Base-by-base conservation (phyloP, 2,113 vertebrate species). In the Dicentrarchus labrax region DNA sequence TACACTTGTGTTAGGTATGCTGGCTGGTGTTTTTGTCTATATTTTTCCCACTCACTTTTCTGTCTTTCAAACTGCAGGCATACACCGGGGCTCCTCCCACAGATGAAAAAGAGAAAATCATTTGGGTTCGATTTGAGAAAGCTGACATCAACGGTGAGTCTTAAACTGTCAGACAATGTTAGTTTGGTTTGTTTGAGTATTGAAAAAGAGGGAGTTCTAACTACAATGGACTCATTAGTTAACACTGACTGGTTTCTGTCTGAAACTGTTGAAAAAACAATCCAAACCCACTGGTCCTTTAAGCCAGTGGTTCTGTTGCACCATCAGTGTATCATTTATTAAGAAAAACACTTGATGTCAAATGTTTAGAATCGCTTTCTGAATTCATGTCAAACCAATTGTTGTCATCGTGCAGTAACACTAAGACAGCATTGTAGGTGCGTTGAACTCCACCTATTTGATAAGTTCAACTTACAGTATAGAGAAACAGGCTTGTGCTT, bases 71-170 rank as follows among this genome's bases (percentile, higher is more conserved):
- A 24, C 60, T 78, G 0, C 86, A 99, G 98, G 98, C 98, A 12
- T 99, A 99, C 62, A 97, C 97, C 50, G 97, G 97, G 30, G 96
- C 97, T 57, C 95, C 96, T 61, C 95, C 96, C 64, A 97, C 96
- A 80, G 98, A 99, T 82, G 98, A 99, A 88, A 99, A 99, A 89
- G 98, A 99, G 94, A 99, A 99, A 94, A 97, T 99, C 11, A 90
- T 99, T 56, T 99, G 98, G 98, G 97, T 99, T 94, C 96, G 97
- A 90, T 99, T 99, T 96, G 98, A 99, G 94, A 99, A 97, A 85
- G 96, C 97, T 70, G 98, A 99, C 93, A 93, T 99, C 83, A 99
- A 99, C 82, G 98, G 98, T 99, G 96, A 86, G 91, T 82, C 4
- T 67, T 72, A 39, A 15, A 22, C 16, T 39, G 12, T 41, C 30